Evolutionary conservation across 2,888 invertebrate genomes (phyloP).

Genomic region (Caenorhabditis japonica): DNA sequence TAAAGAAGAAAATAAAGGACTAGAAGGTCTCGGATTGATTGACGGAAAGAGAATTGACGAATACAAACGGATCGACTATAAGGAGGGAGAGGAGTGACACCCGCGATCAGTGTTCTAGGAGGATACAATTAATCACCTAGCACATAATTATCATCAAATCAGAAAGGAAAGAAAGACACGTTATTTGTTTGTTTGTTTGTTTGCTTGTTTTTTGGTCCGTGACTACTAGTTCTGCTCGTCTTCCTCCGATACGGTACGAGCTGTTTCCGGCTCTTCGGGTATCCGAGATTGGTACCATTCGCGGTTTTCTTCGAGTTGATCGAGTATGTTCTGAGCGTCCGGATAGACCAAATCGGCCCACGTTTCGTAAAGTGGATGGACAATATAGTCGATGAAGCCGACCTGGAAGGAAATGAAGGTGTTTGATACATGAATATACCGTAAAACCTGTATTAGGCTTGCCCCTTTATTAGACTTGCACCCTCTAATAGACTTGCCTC

Average conservation of each 20-base stretch:
- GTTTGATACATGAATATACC: too few species aligned
- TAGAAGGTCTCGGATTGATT: too few species aligned
- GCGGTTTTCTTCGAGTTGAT: slow-evolving; percentile 96
- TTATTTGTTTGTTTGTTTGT: too few species aligned
- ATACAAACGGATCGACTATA: slow-evolving; percentile 23
- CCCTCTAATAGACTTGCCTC: too few species aligned
- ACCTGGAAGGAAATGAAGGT: slow-evolving; percentile 84
- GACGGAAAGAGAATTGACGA: slow-evolving; percentile 17
- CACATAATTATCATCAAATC: slow-evolving; percentile 18
- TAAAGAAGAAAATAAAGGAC: neutral
- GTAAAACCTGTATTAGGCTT: too few species aligned
- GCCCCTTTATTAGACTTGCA: too few species aligned
- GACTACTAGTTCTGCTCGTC: slow-evolving; percentile 28
- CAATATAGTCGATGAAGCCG: slow-evolving; percentile 99
- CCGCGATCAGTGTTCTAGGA: slow-evolving; percentile 14
- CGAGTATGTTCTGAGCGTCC: slow-evolving; percentile 96
- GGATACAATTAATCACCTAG: slow-evolving; percentile 28
- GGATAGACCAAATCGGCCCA: slow-evolving; percentile 99
- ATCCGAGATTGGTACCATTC: slow-evolving; percentile 73
- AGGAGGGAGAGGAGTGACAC: slow-evolving; percentile 36
- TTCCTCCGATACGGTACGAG: slow-evolving; percentile 48
- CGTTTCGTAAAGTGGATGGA: slow-evolving; percentile 99
- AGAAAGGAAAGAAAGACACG: neutral
- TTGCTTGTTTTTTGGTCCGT: neutral
- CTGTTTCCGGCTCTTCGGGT: slow-evolving; percentile 70